phyloP scores from a whole-genome alignment of 2,797 vertebrate species.

The Syndactyla subalaris region DNA sequence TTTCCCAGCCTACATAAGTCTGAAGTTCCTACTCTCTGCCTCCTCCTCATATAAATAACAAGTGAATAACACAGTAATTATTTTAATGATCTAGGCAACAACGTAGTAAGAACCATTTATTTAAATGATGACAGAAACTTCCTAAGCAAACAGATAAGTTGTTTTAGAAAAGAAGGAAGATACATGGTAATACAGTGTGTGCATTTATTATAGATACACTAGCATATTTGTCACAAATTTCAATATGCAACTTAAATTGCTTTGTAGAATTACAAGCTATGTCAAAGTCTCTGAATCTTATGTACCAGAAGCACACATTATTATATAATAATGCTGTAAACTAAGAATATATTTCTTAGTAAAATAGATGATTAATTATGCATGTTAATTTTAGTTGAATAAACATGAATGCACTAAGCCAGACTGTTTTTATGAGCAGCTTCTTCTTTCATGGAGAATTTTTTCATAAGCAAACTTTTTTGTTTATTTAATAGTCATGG shows the following conservation, averaged over 20 bases:
- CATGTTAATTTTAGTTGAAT: not conserved
- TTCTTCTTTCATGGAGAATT: not conserved
- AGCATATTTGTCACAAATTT: not conserved
- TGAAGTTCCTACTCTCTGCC: not conserved
- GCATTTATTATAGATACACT: not conserved
- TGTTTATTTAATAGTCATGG: not conserved
- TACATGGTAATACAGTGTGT: accelerated
- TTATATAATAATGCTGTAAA: not conserved
- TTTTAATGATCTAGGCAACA: not conserved
- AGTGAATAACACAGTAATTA: slow-evolving; percentile 1
- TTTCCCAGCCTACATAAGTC: not conserved
- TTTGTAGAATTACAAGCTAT: not conserved
- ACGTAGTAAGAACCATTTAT: not conserved
- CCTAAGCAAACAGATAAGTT: not conserved
- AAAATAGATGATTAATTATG: not conserved
- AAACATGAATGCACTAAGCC: not conserved
- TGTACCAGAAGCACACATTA: not conserved
- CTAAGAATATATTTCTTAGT: not conserved
- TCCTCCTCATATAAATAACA: not conserved
- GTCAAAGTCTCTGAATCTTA: not conserved
- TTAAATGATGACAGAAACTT: not conserved
- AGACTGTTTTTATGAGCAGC: not conserved
- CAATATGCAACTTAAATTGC: not conserved
- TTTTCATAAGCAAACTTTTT: not conserved
- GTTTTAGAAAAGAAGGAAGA: not conserved